Evolutionary conservation across 2,888 invertebrate species (phyloP), one percentile per base, ranked within the genome.

Genomic region (Ochlodes sylvanus): DNA sequence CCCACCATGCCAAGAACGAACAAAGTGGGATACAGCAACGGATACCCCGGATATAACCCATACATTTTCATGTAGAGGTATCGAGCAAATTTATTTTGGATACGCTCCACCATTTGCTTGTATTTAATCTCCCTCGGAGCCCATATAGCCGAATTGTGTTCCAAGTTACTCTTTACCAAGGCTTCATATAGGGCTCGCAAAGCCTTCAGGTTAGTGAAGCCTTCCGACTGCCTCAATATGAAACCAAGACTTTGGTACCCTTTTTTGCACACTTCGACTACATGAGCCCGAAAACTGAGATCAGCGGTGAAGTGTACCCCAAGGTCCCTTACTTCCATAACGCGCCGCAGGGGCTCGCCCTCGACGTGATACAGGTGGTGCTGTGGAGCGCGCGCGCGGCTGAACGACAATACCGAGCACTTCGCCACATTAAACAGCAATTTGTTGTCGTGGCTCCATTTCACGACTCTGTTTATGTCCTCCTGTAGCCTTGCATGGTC

Each of bases 121-220:
- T 57, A 65, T 17, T 69, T 69, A 5, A 58, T 57, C 21, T 71
- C 71, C 55, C 52, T 50, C n/a, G 72, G 71, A 27, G 61, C 32
- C 71, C 70, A 72, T 17, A 72, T 47, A 19, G 61, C 64, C 10
- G 69, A 60, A 62, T 68, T 70, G 70, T 54, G n/a, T n/a, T n/a
- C n/a, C n/a, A n/a, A n/a, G n/a, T n/a, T n/a, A n/a, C n/a, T n/a
- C n/a, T n/a, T n/a, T n/a, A n/a, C n/a, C n/a, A n/a, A n/a, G n/a
- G n/a, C n/a, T n/a, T n/a, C n/a, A n/a, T n/a, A n/a, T n/a, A 61
- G 38, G 44, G 63, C 64, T 19, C 38, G 57, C 15, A 70, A 32
- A 10, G 69, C 61, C 7, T 34, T 44, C 3, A 67, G 19, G 15
- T 69, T 68, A 2, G 65, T 65, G 15, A 69, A 72, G 12, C n/a